phyloP scores from a whole-genome alignment of 2,113 vertebrate species.

The Zosterops pallidus region DNA sequence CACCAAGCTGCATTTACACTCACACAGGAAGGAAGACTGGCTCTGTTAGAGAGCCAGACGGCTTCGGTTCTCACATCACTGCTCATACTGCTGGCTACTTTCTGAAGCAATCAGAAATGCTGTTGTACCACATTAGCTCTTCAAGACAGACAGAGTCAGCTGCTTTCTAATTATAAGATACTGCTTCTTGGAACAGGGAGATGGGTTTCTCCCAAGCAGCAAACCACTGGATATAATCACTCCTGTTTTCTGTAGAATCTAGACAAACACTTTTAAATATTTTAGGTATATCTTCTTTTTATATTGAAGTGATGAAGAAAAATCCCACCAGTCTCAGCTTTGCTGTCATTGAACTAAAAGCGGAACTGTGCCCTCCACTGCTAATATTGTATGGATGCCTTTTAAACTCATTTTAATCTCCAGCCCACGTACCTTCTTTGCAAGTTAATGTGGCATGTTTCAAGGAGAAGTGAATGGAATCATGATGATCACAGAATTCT shows the following conservation, averaged over 20 bases:
- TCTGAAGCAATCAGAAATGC: slow-evolving; percentile 38
- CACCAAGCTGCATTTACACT: background rate
- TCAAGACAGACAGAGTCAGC: slow-evolving; percentile 25
- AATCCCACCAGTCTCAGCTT: background rate
- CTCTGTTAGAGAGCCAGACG: slow-evolving; percentile 28
- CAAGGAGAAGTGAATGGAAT: slow-evolving; percentile 30
- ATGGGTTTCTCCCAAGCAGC: background rate
- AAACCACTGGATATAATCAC: background rate
- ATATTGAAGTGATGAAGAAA: background rate
- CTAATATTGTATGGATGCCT: background rate
- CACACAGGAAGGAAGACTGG: background rate
- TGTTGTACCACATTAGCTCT: slow-evolving; percentile 27
- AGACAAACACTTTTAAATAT: background rate
- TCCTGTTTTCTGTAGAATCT: background rate
- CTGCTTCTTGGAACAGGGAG: background rate
- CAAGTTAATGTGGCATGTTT: slow-evolving; percentile 56
- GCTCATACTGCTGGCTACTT: slow-evolving; percentile 50
- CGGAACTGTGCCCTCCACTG: background rate
- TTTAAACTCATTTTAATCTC: slow-evolving; percentile 33
- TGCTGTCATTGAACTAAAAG: background rate
- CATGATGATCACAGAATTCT: slow-evolving; percentile 1
- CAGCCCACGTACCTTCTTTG: slow-evolving; percentile 27
- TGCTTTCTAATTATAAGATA: slow-evolving; percentile 29
- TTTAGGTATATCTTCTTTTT: background rate
- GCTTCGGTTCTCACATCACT: slow-evolving; percentile 38